Percentiles rank a stretch among this genome's conserved stretches.
Evolutionary conservation across 2,888 invertebrate species (phyloP).

Genomic region (Aporophyla nigra): DNA sequence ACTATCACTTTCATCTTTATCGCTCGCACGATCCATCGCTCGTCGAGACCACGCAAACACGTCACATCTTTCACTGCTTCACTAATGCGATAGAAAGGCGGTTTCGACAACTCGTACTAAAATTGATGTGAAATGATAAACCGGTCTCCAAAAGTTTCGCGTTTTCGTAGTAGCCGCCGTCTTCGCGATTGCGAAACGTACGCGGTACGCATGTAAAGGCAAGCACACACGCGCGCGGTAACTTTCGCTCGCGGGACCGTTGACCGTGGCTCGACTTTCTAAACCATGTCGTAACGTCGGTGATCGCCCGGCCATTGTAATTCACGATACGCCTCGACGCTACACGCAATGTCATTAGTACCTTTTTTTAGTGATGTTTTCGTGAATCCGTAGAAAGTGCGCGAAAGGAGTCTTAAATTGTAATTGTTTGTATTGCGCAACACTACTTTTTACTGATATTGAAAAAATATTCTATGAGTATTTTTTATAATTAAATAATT

Average conservation of each 20-base stretch:
- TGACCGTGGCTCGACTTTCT: constrained; percentile 90
- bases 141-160: constrained; percentile 64
- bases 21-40: constrained; percentile 69
- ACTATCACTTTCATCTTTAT: constrained; percentile 83
- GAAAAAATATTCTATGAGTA: not conserved
- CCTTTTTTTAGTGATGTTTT: constrained; percentile 81
- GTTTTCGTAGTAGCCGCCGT: constrained; percentile 56
- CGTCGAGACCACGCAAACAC: constrained; percentile 17
- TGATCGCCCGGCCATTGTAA: constrained; percentile 87
- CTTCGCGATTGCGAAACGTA: constrained; percentile 75
- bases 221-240: constrained; percentile 77
- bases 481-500: not conserved
- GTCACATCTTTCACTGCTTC: constrained; percentile 40
- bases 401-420: constrained; percentile 22
- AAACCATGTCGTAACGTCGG: constrained; percentile 88
- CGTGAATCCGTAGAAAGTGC: constrained; percentile 86
- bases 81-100: constrained; percentile 62
- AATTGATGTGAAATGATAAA: constrained; percentile 59
- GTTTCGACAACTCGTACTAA: constrained; percentile 37
- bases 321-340: constrained; percentile 84
- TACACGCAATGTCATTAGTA: constrained; percentile 87
- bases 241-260: constrained; percentile 89
- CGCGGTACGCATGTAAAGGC: constrained; percentile 78
- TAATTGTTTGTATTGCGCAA: constrained; percentile 1
- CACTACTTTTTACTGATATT: not conserved